Conservation (phyloP, 2,797 vertebrate species). For the Chromobotia macracanthus region DNA sequence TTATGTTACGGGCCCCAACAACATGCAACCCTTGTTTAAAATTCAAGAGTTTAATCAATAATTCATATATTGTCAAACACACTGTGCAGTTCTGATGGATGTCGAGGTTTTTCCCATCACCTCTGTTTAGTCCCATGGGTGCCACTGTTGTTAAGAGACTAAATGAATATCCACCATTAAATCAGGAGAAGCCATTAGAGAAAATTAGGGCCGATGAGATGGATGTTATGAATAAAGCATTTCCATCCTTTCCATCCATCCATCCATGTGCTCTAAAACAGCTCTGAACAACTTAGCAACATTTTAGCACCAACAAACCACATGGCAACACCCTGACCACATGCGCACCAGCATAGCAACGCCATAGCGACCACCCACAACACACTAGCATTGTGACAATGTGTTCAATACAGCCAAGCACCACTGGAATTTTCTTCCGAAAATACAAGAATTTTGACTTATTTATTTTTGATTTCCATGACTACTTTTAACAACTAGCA, state of each 20-base stretch:
- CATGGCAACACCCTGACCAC: neutral
- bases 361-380: neutral
- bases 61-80: slow-evolving; percentile 55
- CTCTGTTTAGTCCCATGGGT: slow-evolving; percentile 36
- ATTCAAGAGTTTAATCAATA: slow-evolving; percentile 59
- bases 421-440: neutral
- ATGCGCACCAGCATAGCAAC: neutral
- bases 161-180: slow-evolving; percentile 44
- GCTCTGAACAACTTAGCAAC: neutral
- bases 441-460: neutral
- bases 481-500: slow-evolving; percentile 34
- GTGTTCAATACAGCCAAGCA: neutral
- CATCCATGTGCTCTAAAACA: too few relatives aligned
- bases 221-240: slow-evolving; percentile 40
- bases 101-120: slow-evolving; percentile 40
- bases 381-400: neutral
- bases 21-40: slow-evolving; percentile 50
- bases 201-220: slow-evolving; percentile 43
- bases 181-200: slow-evolving; percentile 40
- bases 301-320: neutral
- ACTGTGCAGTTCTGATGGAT: slow-evolving; percentile 43
- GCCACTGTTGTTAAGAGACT: slow-evolving; percentile 25
- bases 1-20: slow-evolving; percentile 23
- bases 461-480: slow-evolving; percentile 17
- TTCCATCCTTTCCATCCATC: neutral